Evolutionary conservation across 2,113 vertebrate genomes (phyloP).

Genomic region (Puma concolor): DNA sequence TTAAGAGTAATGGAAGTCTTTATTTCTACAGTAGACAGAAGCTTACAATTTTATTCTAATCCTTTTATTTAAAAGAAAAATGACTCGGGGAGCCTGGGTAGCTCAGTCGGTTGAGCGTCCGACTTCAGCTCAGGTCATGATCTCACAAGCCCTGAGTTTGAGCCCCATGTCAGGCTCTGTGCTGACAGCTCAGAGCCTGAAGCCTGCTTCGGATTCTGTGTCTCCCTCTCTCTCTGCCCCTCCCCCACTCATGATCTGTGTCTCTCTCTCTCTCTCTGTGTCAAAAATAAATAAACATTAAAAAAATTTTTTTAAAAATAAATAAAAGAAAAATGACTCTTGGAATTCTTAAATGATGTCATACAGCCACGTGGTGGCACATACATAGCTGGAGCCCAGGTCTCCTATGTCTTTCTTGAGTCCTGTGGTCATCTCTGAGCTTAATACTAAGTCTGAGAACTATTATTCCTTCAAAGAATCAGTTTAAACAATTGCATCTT

Average conservation of each 20-base stretch:
- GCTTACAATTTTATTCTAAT: not conserved
- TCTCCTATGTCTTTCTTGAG: not conserved
- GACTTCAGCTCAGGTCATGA: no score
- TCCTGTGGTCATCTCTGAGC: not conserved
- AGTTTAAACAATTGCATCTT: not conserved
- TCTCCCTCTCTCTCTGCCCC: no score
- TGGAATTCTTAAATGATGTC: not conserved
- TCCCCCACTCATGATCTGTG: no score
- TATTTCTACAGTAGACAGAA: not conserved
- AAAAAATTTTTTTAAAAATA: not conserved
- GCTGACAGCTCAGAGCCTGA: no score
- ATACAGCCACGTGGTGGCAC: not conserved
- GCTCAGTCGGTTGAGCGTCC: no score
- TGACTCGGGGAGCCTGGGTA: not conserved
- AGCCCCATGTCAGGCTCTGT: no score
- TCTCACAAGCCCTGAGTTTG: no score
- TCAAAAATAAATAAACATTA: no score
- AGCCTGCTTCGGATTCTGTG: no score
- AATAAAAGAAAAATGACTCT: not conserved
- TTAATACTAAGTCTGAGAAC: not conserved
- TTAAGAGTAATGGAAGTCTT: not conserved
- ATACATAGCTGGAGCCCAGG: not conserved
- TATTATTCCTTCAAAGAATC: not conserved
- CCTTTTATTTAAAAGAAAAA: not conserved
- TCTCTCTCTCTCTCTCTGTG: no score